Base-by-base conservation (phyloP, 2,888 invertebrate species). In the Sinopyrophorus schimmeli region DNA sequence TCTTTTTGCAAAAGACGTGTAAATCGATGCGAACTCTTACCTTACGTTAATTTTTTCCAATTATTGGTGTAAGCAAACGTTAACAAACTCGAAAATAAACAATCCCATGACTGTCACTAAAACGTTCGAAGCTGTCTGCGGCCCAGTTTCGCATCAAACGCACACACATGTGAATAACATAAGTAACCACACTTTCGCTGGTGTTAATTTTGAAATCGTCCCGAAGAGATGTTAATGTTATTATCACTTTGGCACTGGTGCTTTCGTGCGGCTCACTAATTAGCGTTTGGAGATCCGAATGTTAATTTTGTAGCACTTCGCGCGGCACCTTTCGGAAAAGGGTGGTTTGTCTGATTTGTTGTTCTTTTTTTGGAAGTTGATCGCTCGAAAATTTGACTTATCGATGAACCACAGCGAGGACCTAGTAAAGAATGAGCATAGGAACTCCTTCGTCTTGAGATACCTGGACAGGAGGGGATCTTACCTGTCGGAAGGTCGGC, bases 381-480 rank as follows among this genome's bases (percentile, higher is more conserved):
- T 21, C 16, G 14, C 12, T 38, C 12, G 17, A 16, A 14, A 54
- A 50, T 47, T 56, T 48, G 53, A 47, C 50, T 41, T 26, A 42
- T 39, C 51, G 50, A 54, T 54, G 52, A 53, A 52, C 53, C 55
- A 53, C 53, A 53, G 54, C 52, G 55, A 58, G 53, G 67, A 62
- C 66, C 67, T 60, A 62, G 59, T 66, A 62, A 65, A 63, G 68
- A 71, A 69, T 71, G 70, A 70, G 55, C 63, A 62, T 63, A 63
- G 66, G 57, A 68, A 70, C 69, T 65, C 69, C 69, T 70, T 66
- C 68, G 66, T 61, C 59, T 60, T 60, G 56, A 65, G 66, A 65
- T 66, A 64, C 63, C 59, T 58, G 57, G 53, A 57, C 55, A 59
- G 65, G 65, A 63, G 67, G 70, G 67, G 68, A 65, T 61, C 53